These are phyloP conservation scores for Sminthurides aquaticus DNA, from an alignment of 2,888 invertebrate species.

Conservation along the genomic window DNA sequence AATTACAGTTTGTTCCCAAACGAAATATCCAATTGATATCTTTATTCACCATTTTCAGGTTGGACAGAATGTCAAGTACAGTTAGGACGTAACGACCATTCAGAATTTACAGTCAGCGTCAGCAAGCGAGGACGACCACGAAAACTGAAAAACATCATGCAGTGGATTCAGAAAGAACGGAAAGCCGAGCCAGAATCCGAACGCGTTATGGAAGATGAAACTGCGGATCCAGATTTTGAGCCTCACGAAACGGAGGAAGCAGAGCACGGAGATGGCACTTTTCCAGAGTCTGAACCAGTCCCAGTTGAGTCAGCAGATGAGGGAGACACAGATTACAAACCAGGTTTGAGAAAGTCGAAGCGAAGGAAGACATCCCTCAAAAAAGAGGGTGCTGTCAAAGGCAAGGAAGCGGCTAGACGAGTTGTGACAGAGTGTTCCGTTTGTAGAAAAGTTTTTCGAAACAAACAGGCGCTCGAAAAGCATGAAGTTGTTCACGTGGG, in stretches of 20 bases:
- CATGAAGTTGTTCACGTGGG: not conserved
- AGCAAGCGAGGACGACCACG: slow-evolving; percentile 1
- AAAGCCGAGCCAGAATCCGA: not conserved
- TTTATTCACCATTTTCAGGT: not conserved
- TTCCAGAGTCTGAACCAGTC: not conserved
- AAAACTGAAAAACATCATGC: not conserved
- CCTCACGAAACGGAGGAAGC: not conserved
- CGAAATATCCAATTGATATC: too few species aligned
- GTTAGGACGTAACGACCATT: not conserved
- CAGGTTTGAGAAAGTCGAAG: not conserved
- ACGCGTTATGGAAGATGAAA: not conserved
- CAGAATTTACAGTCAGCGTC: not conserved
- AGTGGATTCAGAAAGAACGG: not conserved
- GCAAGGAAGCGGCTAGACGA: too few species aligned
- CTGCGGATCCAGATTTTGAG: not conserved
- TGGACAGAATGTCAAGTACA: not conserved
- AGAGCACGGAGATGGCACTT: not conserved
- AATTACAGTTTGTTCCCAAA: too few species aligned
- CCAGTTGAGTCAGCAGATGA: too few species aligned
- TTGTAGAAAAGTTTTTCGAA: not conserved
- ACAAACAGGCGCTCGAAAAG: not conserved
- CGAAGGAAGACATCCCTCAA: not conserved
- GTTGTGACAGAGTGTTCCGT: not conserved
- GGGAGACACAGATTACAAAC: not conserved
- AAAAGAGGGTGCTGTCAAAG: too few species aligned